phyloP scores from a whole-genome alignment of 1,140 invertebrate species.

The Calliopsis andreniformis region DNA sequence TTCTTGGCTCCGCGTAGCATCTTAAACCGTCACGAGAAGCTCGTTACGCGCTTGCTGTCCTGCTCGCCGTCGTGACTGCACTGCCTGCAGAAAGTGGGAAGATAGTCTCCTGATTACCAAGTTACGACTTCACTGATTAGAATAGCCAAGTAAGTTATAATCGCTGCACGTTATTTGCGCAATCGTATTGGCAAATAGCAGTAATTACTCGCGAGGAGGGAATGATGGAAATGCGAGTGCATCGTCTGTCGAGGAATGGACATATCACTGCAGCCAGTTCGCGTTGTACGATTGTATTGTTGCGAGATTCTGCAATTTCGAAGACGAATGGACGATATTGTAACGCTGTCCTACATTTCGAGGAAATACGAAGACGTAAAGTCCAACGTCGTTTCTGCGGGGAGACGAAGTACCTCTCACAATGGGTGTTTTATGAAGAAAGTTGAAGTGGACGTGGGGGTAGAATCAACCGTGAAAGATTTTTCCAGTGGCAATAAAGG shows the following conservation, averaged over 20 bases:
- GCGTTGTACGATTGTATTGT: no score
- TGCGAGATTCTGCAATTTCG: slow-evolving; percentile 9
- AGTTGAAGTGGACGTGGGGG: slow-evolving; percentile 1
- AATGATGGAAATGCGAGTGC: slow-evolving; percentile 16
- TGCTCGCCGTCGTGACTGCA: slow-evolving; percentile 14
- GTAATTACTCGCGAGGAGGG: slow-evolving; percentile 19
- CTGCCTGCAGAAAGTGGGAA: slow-evolving; percentile 39
- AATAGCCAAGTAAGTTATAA: slow-evolving; percentile 60
- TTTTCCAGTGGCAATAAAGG: slow-evolving; percentile 48
- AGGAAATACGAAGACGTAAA: not conserved
- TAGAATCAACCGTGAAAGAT: slow-evolving; percentile 49
- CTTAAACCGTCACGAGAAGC: slow-evolving; percentile 65
- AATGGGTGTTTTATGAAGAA: slow-evolving; percentile 36
- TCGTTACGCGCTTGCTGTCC: slow-evolving; percentile 60
- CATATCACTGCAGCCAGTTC: not conserved
- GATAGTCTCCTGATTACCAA: slow-evolving; percentile 59
- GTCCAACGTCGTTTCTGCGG: not conserved
- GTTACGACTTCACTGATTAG: slow-evolving; percentile 50
- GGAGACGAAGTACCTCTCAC: not conserved
- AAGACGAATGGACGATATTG: slow-evolving; percentile 22
- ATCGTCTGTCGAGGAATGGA: not conserved
- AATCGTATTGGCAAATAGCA: slow-evolving; percentile 39
- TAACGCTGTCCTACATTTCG: not conserved
- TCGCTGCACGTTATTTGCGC: slow-evolving; percentile 49
- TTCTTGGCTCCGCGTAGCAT: slow-evolving; percentile 60